Evolutionary conservation across 2,113 vertebrate genomes (phyloP).

Genomic region (Phaetusa simplex): DNA sequence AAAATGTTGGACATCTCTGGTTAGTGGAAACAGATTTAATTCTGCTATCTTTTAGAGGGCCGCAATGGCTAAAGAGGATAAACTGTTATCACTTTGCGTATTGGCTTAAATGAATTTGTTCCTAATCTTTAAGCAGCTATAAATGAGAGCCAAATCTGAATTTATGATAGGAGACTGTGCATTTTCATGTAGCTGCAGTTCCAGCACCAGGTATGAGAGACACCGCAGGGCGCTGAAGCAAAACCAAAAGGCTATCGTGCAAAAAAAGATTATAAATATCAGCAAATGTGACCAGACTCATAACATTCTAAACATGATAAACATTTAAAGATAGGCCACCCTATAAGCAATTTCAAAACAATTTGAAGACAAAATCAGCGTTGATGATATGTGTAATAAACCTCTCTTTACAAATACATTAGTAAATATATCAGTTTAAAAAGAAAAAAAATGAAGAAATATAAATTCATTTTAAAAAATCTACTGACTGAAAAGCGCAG

Average conservation of each 20-base stretch:
- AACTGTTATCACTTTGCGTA: neutral
- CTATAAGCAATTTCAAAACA: neutral
- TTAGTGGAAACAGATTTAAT: neutral
- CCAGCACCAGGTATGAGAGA: neutral
- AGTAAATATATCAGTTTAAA: neutral
- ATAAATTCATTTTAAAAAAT: neutral
- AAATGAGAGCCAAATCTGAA: neutral
- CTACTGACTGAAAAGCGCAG: neutral
- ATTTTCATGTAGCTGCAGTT: neutral
- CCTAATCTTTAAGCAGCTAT: neutral
- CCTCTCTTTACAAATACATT: neutral
- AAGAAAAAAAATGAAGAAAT: neutral
- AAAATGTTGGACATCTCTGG: neutral
- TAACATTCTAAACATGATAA: neutral
- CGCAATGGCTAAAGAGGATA: neutral
- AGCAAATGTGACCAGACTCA: neutral
- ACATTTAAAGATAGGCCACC: neutral
- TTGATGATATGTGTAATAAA: neutral
- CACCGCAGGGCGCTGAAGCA: neutral
- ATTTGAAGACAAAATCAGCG: neutral
- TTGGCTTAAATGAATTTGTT: constrained; percentile 5
- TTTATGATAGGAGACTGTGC: neutral
- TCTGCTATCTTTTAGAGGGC: neutral
- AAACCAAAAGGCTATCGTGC: neutral
- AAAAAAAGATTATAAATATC: neutral